Conservation (phyloP, 2,113 vertebrate genomes). For the Leptobrachium leishanense region DNA sequence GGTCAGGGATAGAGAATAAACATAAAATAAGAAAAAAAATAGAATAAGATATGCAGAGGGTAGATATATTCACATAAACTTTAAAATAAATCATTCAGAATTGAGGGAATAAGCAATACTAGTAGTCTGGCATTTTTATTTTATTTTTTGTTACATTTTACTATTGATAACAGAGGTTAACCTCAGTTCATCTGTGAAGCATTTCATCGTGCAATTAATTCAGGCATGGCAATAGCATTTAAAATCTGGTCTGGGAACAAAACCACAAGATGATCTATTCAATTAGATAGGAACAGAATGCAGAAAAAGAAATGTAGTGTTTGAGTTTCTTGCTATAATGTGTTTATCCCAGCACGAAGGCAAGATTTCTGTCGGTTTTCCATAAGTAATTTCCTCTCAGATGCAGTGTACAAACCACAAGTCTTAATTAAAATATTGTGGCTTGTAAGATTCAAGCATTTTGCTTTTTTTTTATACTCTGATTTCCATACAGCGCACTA, state of each 20-base stretch:
- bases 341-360: conserved; percentile 47
- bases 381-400: conserved; percentile 48
- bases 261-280: conserved; percentile 47
- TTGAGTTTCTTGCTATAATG: conserved; percentile 43
- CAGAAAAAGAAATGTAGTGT: conserved; percentile 32
- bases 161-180: conserved; percentile 26
- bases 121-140: not conserved
- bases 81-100: no score
- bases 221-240: conserved; percentile 15
- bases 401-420: conserved; percentile 47
- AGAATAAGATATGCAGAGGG: no score
- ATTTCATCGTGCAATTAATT: conserved; percentile 44
- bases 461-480: conserved; percentile 24
- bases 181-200: conserved; percentile 28
- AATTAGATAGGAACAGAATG: conserved; percentile 42
- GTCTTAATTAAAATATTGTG: conserved; percentile 47
- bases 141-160: conserved; percentile 4
- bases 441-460: conserved; percentile 21
- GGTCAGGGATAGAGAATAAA: no score
- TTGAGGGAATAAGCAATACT: not conserved
- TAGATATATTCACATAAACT: no score
- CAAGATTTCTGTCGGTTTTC: conserved; percentile 39
- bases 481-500: conserved; percentile 19
- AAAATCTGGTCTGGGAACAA: conserved; percentile 17
- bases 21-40: no score